These are phyloP conservation scores for Osedax frankpressi DNA, from an alignment of 2,888 invertebrate species.

Conservation along the genomic window DNA sequence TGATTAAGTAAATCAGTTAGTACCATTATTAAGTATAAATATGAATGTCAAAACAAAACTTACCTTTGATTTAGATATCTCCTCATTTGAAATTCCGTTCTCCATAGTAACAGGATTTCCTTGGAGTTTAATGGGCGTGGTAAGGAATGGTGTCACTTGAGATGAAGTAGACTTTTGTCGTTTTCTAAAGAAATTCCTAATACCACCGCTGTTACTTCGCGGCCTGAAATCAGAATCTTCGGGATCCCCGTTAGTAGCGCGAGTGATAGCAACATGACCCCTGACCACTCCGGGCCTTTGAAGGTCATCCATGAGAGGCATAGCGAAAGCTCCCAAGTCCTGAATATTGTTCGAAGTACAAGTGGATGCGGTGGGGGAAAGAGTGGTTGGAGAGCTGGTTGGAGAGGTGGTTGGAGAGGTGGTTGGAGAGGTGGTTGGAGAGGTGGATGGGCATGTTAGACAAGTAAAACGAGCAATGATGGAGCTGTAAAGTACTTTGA, in stretches of 20 bases:
- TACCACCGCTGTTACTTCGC: constrained; percentile 30
- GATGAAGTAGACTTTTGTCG: constrained; percentile 25
- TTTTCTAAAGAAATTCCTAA: constrained; percentile 27
- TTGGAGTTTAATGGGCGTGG: too few relatives aligned
- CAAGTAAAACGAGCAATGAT: background rate
- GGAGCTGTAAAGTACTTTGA: too few relatives aligned
- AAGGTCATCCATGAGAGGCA: constrained; percentile 26
- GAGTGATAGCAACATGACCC: background rate
- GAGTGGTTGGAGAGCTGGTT: too few relatives aligned
- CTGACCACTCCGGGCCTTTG: too few relatives aligned
- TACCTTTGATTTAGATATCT: background rate
- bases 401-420: too few relatives aligned
- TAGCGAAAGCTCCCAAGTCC: constrained; percentile 10
- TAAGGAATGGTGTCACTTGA: background rate
- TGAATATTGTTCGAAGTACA: too few relatives aligned
- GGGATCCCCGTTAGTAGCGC: background rate
- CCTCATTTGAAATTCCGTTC: background rate
- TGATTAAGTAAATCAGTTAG: too few relatives aligned
- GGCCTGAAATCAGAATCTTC: constrained; percentile 27
- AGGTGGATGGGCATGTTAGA: background rate
- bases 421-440: too few relatives aligned
- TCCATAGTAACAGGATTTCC: background rate
- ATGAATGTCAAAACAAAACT: too few relatives aligned
- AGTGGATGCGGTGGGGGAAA: too few relatives aligned
- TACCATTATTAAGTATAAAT: too few relatives aligned